Conservation (phyloP, 2,888 invertebrate genomes). For the Taenaris catops region DNA sequence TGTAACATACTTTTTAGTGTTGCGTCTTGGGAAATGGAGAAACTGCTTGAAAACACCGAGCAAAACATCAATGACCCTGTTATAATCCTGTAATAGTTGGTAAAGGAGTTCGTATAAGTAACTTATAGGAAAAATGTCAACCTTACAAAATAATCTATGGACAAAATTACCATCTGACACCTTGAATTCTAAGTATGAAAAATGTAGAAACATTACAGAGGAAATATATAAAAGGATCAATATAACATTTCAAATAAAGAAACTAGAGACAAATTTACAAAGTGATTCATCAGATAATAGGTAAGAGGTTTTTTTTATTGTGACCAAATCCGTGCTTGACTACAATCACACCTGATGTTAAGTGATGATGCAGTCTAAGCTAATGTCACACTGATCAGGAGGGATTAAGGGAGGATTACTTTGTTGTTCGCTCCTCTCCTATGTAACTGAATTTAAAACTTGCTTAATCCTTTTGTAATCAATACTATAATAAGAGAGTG, state of each 20-base stretch:
- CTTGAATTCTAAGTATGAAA: slow-evolving; percentile 58
- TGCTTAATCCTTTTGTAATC: too few relatives aligned
- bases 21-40: slow-evolving; percentile 35
- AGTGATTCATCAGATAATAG: slow-evolving; percentile 61
- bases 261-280: slow-evolving; percentile 48
- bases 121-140: slow-evolving; percentile 55
- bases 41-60: slow-evolving; percentile 37
- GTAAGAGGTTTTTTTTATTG: slow-evolving; percentile 30
- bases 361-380: too few relatives aligned
- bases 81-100: slow-evolving; percentile 29
- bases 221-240: slow-evolving; percentile 73
- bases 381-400: too few relatives aligned
- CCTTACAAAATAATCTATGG: slow-evolving; percentile 52
- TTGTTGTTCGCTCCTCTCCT: too few relatives aligned
- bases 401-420: too few relatives aligned
- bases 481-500: too few relatives aligned
- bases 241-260: slow-evolving; percentile 70
- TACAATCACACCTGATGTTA: too few relatives aligned
- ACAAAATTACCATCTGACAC: slow-evolving; percentile 37
- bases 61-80: slow-evolving; percentile 32
- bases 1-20: slow-evolving; percentile 31
- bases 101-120: slow-evolving; percentile 42
- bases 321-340: too few relatives aligned
- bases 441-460: too few relatives aligned
- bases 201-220: slow-evolving; percentile 68